These are phyloP conservation scores for Aurelia coerulea DNA, from an alignment of 30 jellyfish, hydroid and myxozoan genomes.

Conservation along the genomic window DNA sequence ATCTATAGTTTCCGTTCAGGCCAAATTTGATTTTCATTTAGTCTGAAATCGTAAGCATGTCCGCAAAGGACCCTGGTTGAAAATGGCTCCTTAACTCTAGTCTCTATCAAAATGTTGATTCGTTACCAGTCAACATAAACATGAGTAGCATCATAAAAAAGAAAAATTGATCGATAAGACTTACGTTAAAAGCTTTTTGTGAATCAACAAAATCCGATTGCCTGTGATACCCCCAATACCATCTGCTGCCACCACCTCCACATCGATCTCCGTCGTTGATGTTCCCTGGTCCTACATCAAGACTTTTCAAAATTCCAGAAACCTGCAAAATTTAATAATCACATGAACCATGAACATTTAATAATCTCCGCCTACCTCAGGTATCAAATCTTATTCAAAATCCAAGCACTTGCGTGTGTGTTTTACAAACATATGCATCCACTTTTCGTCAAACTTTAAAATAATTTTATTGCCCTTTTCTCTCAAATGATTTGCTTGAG, in stretches of 20 bases:
- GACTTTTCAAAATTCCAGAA: not conserved
- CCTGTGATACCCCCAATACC: constrained; percentile 33
- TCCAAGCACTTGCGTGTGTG: too few species aligned
- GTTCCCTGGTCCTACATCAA: constrained; percentile 51
- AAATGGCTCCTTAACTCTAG: not conserved
- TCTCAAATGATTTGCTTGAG: too few species aligned
- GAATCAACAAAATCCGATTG: constrained; percentile 73
- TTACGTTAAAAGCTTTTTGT: constrained; percentile 82
- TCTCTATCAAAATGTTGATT: not conserved
- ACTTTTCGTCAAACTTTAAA: too few species aligned
- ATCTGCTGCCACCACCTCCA: not conserved
- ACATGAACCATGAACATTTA: too few species aligned
- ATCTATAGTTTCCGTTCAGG: too few species aligned
- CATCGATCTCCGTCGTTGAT: constrained; percentile 7
- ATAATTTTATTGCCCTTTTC: too few species aligned
- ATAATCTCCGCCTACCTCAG: not conserved
- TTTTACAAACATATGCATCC: too few species aligned
- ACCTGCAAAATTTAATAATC: not conserved
- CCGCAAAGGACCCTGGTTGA: too few species aligned
- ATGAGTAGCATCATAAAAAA: not conserved
- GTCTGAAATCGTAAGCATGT: not conserved
- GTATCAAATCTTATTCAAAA: not conserved
- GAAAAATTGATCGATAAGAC: not conserved
- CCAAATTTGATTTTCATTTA: too few species aligned
- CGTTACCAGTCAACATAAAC: not conserved